Evolutionary conservation across 92 coral and sea anemone genomes (phyloP).

Genomic region (Blastomussa wellsi): DNA sequence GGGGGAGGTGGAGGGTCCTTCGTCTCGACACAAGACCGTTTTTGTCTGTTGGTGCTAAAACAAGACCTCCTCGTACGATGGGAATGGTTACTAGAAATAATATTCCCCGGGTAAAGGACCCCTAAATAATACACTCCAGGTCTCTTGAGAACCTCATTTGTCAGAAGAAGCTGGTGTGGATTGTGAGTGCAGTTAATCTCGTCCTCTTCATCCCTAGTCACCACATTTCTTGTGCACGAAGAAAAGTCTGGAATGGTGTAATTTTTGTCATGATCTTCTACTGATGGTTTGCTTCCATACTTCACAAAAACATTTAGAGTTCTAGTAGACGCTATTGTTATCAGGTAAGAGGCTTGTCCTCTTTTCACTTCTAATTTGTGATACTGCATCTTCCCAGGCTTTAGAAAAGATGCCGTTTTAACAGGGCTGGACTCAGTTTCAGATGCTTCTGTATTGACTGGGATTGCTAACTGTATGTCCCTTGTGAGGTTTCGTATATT

Average conservation of each 20-base stretch:
- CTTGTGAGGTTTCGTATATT: constrained; percentile 6
- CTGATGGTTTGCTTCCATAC: constrained; percentile 10
- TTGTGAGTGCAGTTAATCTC: constrained; percentile 28
- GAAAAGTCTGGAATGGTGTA: constrained; percentile 28
- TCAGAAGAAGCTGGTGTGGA: constrained; percentile 9
- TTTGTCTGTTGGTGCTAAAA: constrained; percentile 41
- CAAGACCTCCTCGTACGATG: constrained; percentile 44
- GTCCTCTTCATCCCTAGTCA: neutral
- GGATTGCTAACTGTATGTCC: constrained; percentile 11
- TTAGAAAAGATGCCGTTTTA: neutral
- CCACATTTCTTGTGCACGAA: neutral
- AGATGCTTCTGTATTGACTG: neutral
- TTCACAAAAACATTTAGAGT: constrained; percentile 30
- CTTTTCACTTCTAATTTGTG: constrained; percentile 6
- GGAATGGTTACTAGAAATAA: neutral
- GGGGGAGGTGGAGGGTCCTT: constrained; percentile 45
- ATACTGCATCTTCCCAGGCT: constrained; percentile 24
- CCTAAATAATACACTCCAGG: constrained; percentile 34
- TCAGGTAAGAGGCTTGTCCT: constrained; percentile 17
- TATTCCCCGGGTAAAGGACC: neutral
- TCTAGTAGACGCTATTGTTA: neutral
- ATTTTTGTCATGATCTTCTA: neutral
- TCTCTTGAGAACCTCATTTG: neutral
- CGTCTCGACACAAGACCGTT: constrained; percentile 49
- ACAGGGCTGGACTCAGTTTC: neutral